These are phyloP conservation scores for Ursus arctos DNA, from an alignment of 2,113 vertebrate species.

Conservation along the genomic window DNA sequence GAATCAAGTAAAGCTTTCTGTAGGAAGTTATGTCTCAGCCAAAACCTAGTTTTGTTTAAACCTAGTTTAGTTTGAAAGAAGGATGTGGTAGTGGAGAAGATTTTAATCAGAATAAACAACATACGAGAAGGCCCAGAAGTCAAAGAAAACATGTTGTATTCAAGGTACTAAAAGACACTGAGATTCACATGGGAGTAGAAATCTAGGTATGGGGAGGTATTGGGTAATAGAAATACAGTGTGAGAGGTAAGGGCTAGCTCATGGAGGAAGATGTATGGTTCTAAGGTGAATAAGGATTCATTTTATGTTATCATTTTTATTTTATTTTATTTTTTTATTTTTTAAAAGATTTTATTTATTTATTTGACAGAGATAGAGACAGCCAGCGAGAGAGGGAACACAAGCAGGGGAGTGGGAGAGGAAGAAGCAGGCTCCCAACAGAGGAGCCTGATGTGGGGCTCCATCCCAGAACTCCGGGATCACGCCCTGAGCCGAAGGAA, in stretches of 20 bases:
- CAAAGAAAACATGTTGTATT: neutral
- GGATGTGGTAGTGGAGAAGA: neutral
- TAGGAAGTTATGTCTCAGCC: neutral
- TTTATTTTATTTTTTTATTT: neutral
- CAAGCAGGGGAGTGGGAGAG: too few species aligned
- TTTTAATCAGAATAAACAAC: neutral
- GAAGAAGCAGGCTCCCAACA: too few species aligned
- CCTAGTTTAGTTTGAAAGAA: neutral
- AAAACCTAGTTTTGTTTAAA: neutral
- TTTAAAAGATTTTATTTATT: too few species aligned
- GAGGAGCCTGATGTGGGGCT: too few species aligned
- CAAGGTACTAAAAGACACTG: neutral
- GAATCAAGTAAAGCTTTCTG: neutral
- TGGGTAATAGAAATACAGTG: neutral
- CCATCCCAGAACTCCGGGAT: too few species aligned
- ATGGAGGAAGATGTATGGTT: neutral
- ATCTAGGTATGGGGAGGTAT: neutral
- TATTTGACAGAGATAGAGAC: too few species aligned
- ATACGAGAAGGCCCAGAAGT: neutral
- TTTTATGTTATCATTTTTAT: too few species aligned
- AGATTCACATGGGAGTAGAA: neutral
- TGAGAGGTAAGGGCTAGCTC: neutral
- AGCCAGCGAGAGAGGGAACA: too few species aligned
- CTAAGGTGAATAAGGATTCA: neutral
- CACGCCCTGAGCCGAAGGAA: too few species aligned